phyloP scores from a whole-genome alignment of 2,113 vertebrate species.

The Tachuris rubrigastra region DNA sequence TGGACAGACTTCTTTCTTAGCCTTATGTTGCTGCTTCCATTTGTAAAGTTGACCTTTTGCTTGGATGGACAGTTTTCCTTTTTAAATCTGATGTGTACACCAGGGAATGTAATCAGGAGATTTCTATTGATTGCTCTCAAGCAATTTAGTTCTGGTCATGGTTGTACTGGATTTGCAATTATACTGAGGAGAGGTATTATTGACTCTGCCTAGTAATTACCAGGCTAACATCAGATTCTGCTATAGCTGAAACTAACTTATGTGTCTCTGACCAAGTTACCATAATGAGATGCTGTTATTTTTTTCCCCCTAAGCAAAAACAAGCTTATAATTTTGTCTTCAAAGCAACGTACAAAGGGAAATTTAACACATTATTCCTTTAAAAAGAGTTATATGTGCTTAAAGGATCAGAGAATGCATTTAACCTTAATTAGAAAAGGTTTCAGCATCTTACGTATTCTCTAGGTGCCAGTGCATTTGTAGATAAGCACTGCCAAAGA shows the following conservation, averaged over 20 bases:
- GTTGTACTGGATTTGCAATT: conserved; percentile 83
- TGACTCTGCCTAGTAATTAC: conserved; percentile 79
- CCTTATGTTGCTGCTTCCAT: conserved; percentile 58
- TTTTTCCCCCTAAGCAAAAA: not conserved
- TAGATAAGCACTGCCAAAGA: not conserved
- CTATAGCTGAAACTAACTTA: conserved; percentile 63
- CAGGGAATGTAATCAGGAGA: conserved; percentile 74
- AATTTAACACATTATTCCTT: not conserved
- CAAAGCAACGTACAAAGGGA: not conserved
- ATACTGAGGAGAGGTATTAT: conserved; percentile 79
- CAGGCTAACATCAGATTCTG: conserved; percentile 73
- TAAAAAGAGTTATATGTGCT: not conserved
- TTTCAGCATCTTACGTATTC: not conserved
- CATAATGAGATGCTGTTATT: conserved; percentile 33
- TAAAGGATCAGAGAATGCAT: not conserved
- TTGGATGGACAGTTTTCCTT: conserved; percentile 74
- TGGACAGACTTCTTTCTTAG: conserved; percentile 26
- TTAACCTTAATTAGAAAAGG: not conserved
- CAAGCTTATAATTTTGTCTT: not conserved
- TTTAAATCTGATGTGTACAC: conserved; percentile 71
- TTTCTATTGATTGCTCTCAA: conserved; percentile 80
- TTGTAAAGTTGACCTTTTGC: conserved; percentile 78
- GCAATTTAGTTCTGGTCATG: conserved; percentile 82
- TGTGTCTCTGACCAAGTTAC: conserved; percentile 49
- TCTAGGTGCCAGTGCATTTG: not conserved